Percentiles rank a stretch among this genome's conserved stretches.
Evolutionary conservation across 1,140 invertebrate species (phyloP).

Genomic region (Metopolophium dirhodum): DNA sequence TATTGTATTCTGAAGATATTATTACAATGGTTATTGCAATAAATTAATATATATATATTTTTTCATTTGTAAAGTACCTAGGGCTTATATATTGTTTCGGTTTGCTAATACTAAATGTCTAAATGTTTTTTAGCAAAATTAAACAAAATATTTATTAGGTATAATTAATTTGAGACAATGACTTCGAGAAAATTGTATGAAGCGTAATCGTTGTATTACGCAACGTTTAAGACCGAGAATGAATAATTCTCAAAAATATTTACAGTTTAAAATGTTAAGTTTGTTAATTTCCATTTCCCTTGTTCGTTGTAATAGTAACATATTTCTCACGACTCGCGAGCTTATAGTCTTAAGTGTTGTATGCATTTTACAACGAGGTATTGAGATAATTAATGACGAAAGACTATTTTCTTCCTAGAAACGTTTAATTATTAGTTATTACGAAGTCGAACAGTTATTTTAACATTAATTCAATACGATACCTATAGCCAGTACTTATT

Average conservation of each 20-base stretch:
- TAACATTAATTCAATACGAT: background rate
- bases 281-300: background rate
- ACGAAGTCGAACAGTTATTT: background rate
- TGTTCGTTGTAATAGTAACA: background rate
- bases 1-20: background rate
- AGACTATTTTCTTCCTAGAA: background rate
- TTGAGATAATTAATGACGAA: background rate
- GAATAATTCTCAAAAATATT: background rate
- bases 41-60: background rate
- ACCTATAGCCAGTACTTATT: background rate
- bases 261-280: background rate
- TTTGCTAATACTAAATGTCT: background rate
- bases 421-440: background rate
- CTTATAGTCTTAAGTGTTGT: background rate
- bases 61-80: background rate
- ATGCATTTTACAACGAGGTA: background rate
- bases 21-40: background rate
- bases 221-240: background rate
- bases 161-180: background rate
- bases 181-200: background rate
- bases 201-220: background rate
- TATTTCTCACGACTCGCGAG: background rate
- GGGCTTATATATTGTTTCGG: background rate
- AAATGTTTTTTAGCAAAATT: background rate
- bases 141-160: constrained; percentile 2